Percentiles rank a stretch among this genome's conserved stretches.
phyloP scores from a whole-genome alignment of 2,888 invertebrate species.

The Drosophila recens region DNA sequence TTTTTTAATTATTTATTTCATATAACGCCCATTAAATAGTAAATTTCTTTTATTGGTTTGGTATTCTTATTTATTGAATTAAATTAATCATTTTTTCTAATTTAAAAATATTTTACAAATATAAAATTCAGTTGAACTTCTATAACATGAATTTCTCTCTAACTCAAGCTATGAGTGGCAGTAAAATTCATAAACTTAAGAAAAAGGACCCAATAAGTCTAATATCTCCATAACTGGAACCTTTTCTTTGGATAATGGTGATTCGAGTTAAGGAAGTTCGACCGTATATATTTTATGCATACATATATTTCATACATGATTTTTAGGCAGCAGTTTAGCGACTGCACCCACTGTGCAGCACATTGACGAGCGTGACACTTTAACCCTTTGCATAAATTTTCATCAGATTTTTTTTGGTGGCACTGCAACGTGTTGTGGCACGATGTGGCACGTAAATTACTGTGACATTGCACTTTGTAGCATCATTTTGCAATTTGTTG shows the following conservation, averaged over 20 bases:
- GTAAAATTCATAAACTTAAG: no score
- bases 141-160: no score
- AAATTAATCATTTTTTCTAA: no score
- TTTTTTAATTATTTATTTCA: no score
- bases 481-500: constrained; percentile 77
- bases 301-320: neutral
- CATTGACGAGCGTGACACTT: constrained; percentile 58
- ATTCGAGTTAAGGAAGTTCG: no score
- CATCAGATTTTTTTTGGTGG: constrained; percentile 58
- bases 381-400: constrained; percentile 79
- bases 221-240: no score
- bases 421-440: constrained; percentile 21
- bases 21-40: neutral
- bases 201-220: no score
- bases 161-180: no score
- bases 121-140: no score
- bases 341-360: constrained; percentile 55
- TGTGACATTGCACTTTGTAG: constrained; percentile 80
- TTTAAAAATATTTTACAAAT: neutral
- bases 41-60: neutral
- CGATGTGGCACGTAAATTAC: constrained; percentile 71
- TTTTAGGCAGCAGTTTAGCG: neutral
- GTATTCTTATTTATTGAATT: no score
- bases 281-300: no score
- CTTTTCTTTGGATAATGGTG: no score